Evolutionary conservation across 2,113 vertebrate genomes (phyloP).

Genomic region (Eclectus roratus): DNA sequence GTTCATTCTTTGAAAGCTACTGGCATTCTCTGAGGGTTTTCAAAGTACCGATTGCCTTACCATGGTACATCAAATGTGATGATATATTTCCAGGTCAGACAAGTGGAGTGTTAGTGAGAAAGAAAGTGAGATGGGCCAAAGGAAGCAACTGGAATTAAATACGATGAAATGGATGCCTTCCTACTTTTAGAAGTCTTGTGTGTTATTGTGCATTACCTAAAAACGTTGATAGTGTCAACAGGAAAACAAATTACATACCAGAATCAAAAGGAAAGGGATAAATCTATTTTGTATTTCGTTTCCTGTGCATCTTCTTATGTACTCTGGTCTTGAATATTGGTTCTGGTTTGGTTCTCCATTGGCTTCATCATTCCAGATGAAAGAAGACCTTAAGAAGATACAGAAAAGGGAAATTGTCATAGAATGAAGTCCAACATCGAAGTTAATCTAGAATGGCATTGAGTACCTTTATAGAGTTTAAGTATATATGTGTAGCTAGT

Average conservation of each 20-base stretch:
- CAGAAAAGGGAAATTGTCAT: not conserved
- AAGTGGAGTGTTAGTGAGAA: not conserved
- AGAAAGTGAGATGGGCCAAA: not conserved
- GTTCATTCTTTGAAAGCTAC: not conserved
- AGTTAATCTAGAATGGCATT: not conserved
- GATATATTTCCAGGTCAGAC: not conserved
- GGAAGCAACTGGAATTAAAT: not conserved
- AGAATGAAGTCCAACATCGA: not conserved
- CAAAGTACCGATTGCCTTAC: rapidly evolving
- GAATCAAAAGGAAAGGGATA: not conserved
- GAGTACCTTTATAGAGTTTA: not conserved
- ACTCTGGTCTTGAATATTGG: rapidly evolving
- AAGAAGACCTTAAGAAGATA: not conserved
- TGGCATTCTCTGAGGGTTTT: not conserved
- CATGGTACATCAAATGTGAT: not conserved
- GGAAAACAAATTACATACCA: not conserved
- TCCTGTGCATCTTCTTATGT: not conserved
- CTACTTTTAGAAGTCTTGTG: not conserved
- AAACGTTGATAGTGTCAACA: not conserved
- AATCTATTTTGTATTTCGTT: not conserved
- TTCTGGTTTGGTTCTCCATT: rapidly evolving
- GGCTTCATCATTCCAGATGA: not conserved
- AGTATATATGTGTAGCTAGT: not conserved
- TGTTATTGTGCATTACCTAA: not conserved
- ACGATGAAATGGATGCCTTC: not conserved